Evolutionary conservation across 2,113 vertebrate genomes (phyloP).

Genomic region (Ploceus nigricollis): DNA sequence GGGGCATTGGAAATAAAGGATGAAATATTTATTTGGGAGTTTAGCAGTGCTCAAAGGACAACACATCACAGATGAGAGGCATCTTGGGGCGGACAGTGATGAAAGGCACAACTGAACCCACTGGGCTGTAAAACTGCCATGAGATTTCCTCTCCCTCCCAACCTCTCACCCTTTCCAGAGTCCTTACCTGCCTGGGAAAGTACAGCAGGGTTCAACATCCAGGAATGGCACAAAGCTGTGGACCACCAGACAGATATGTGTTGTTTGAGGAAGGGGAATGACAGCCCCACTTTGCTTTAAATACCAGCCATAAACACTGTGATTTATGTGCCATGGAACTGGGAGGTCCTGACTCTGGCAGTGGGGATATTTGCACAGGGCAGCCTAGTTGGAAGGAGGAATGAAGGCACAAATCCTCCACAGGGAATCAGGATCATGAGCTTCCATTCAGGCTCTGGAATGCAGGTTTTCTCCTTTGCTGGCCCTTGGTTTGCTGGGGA

Average conservation of each 20-base stretch:
- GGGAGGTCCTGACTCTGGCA: background rate
- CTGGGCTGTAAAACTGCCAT: rapidly evolving
- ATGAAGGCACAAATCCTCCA: background rate
- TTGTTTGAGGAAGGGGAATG: background rate
- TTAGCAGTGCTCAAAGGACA: background rate
- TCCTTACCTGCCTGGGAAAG: background rate
- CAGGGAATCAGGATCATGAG: background rate
- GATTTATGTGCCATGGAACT: rapidly evolving
- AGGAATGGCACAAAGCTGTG: background rate
- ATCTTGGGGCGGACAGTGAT: background rate
- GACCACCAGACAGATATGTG: rapidly evolving
- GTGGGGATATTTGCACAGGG: background rate
- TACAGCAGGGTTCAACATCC: background rate
- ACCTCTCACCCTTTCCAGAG: background rate
- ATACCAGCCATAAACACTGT: background rate
- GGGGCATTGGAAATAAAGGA: background rate
- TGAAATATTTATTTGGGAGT: background rate
- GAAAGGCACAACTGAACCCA: background rate
- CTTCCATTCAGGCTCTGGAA: background rate
- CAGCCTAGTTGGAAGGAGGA: background rate
- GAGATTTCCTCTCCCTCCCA: background rate
- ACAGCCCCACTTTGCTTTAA: background rate
- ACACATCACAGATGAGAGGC: background rate
- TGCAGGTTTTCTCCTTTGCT: background rate
- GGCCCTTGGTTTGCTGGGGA: background rate